Evolutionary conservation across 2,888 invertebrate species (phyloP), one percentile per base, ranked within the genome.

Genomic region (Rhaphigaster nebulosa): DNA sequence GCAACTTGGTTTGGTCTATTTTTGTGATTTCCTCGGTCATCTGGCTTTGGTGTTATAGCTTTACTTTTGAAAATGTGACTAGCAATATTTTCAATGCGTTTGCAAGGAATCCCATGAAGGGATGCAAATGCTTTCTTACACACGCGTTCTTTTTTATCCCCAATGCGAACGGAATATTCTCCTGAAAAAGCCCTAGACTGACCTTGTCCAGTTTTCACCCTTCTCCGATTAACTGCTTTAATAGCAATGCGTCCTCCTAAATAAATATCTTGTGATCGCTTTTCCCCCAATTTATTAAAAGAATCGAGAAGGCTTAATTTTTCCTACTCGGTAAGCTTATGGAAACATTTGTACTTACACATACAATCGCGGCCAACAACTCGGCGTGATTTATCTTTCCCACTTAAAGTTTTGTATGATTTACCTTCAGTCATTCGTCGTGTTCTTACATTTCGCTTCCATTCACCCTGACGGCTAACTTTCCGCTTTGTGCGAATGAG

Each of bases 221-320:
- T 84, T 84, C 84, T 84, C 84, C 84, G 84, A 26, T 84, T 84
- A 84, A 84, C 84, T 84, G 34, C 84, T 29, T 84, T 84, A 29
- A 84, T 84, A 84, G 6, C 84, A 20, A 84, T n/a, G n/a, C n/a
- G 84, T 29, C 84, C 84, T 84, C 84, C 84, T 84, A 84, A 84
- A 84, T 84, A 29, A 26, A 84, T 29, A 84, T 84, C 84, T 29
- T 26, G 84, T 5, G 84, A 29, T 84, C 84, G 84, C 84, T 84
- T 84, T n/a, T n/a, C n/a, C n/a, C n/a, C n/a, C 84, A 84, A 34
- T 84, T 84, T 84, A 38, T 84, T 84, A 84, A 84, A 84, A n/a
- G 38, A 45, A 84, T 84, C 26, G 18, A 84, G 84, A 29, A 84
- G 10, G 12, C n/a, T 29, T 84, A 84, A 84, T n/a, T 84, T 84